Evolutionary conservation across 2,888 invertebrate genomes (phyloP), one percentile per base, ranked within the genome.

Genomic region (Petrolisthes manimaculis): DNA sequence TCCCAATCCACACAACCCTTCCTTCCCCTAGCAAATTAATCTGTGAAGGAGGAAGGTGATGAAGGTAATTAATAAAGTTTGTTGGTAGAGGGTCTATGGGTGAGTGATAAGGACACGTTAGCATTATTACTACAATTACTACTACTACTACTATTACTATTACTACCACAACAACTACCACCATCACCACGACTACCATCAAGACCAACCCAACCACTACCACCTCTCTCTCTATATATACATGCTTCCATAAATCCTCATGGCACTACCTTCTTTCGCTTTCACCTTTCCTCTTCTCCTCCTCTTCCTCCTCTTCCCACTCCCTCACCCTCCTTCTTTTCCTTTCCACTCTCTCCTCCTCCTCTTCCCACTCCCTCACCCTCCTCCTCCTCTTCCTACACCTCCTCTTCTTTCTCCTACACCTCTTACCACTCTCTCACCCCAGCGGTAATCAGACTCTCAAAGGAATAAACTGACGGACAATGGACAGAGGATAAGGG

Each of bases 41-140:
- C 84, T 51, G 61, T 54, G 9, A 77, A 77, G 77, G 71, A 78
- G 84, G 74, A 61, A 78, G 78, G 61, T 84, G 78, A 78, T 84
- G 77, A 84, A 84, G 78, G 77, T 84, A 61, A 84, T 78, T 78
- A 84, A 77, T 84, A 84, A 84, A 37, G 78, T 84, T 83, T 83
- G 83, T 83, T 83, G 74, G 75, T 55, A 55, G 55, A 83, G 67
- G 83, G 24, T 24, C 74, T 55, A 75, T 56, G 74, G 83, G 69
- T 56, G 83, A 75, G 83, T 83, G 83, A 83, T 83, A 55, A 83
- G 56, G 83, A 37, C 83, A 75, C 55, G 75, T 54, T 55, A n/a
- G n/a, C n/a, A n/a, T n/a, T n/a, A n/a, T n/a, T n/a, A n/a, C n/a
- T n/a, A n/a, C n/a, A n/a, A n/a, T n/a, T n/a, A n/a, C n/a, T n/a